These are phyloP conservation scores for Nicator chloris DNA, from an alignment of 2,113 vertebrate genomes.

Conservation along the genomic window DNA sequence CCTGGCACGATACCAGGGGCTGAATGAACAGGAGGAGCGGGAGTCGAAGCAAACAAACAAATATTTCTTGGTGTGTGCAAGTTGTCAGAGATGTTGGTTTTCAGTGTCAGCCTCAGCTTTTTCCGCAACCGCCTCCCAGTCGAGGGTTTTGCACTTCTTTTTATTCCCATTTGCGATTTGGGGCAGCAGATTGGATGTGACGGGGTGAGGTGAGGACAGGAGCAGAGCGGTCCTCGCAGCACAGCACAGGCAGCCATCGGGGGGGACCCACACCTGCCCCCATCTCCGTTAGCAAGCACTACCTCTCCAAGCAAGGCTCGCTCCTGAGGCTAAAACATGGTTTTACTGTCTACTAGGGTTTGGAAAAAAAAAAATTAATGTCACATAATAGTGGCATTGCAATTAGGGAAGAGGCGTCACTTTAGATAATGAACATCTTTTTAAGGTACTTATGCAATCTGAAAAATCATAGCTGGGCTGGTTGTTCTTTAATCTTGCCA, in stretches of 20 bases:
- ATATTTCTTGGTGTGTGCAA: not conserved
- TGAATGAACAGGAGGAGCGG: not conserved
- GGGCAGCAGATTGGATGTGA: conserved; percentile 18
- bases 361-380: not conserved
- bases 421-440: conserved; percentile 31
- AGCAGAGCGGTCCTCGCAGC: conserved; percentile 11
- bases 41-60: not conserved
- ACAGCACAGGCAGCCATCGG: not conserved
- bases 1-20: not conserved
- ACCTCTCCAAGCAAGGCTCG: not conserved
- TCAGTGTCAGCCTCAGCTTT: not conserved
- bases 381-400: not conserved
- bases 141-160: not conserved
- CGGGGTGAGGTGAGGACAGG: conserved; percentile 56
- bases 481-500: conserved; percentile 30
- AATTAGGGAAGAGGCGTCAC: conserved; percentile 25
- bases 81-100: not conserved
- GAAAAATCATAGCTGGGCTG: conserved; percentile 27
- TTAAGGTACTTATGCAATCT: conserved; percentile 26
- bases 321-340: not conserved
- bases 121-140: not conserved
- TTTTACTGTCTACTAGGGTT: not conserved
- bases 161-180: not conserved
- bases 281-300: not conserved
- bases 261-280: not conserved